Conservation (phyloP, 2,888 invertebrate species). For the Nebria brevicollis region DNA sequence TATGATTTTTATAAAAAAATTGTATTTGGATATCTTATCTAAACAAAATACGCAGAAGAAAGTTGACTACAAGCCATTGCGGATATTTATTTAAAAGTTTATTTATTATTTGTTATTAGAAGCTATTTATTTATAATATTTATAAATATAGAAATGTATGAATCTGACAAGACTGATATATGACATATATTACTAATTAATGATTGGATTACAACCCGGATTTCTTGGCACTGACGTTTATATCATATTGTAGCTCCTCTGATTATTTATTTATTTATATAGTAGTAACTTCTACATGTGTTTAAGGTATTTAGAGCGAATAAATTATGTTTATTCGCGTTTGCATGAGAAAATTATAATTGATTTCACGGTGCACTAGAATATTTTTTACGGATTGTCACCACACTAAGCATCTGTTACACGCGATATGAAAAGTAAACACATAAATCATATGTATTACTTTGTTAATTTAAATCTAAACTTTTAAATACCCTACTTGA, state of each 20-base stretch:
- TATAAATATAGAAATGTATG: too few relatives aligned
- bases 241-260: background rate
- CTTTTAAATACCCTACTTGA: too few relatives aligned
- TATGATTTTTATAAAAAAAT: too few relatives aligned
- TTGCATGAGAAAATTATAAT: slow-evolving; percentile 27
- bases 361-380: slow-evolving; percentile 23
- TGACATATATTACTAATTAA: too few relatives aligned
- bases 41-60: too few relatives aligned
- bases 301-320: slow-evolving; percentile 29
- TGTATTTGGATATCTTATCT: too few relatives aligned
- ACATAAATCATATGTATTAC: background rate
- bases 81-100: too few relatives aligned
- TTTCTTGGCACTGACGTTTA: background rate
- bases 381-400: slow-evolving; percentile 20
- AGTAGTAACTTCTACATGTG: background rate
- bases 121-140: too few relatives aligned
- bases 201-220: too few relatives aligned
- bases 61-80: too few relatives aligned
- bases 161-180: too few relatives aligned
- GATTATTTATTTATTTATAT: background rate
- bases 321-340: slow-evolving; percentile 19
- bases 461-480: background rate
- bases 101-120: too few relatives aligned
- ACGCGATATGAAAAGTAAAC: slow-evolving; percentile 9
- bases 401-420: slow-evolving; percentile 27